Conservation (phyloP, 35 echinoderm and acorn worm genomes). For the Stichopus chloronotus region DNA sequence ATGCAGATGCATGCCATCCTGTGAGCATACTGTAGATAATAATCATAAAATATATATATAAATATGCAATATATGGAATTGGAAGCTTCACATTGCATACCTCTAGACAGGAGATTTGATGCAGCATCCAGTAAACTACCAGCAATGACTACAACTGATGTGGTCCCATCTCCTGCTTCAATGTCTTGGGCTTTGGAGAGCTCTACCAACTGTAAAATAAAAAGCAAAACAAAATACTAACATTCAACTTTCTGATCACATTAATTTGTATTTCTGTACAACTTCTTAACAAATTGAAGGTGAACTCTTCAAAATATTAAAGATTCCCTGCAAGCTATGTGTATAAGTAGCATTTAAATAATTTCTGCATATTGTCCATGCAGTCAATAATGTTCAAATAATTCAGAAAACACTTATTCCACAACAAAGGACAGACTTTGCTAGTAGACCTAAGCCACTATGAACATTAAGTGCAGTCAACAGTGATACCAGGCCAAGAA, state of each 20-base stretch:
- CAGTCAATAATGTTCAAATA: too few species aligned
- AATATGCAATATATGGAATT: too few species aligned
- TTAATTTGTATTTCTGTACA: background rate
- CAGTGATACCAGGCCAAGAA: too few species aligned
- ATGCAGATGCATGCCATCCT: too few species aligned
- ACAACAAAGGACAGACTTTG: too few species aligned
- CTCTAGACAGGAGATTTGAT: slow-evolving; percentile 79
- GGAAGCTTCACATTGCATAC: slow-evolving; percentile 19
- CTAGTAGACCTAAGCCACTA: too few species aligned
- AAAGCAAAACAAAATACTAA: slow-evolving; percentile 1
- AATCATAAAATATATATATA: too few species aligned
- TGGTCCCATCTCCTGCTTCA: slow-evolving; percentile 96
- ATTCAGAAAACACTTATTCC: too few species aligned
- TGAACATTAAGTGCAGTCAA: too few species aligned
- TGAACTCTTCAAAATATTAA: background rate
- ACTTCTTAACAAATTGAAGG: background rate
- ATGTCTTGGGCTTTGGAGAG: slow-evolving; percentile 96
- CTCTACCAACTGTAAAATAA: slow-evolving; percentile 83
- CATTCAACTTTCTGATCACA: background rate
- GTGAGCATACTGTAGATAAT: too few species aligned
- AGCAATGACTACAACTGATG: slow-evolving; percentile 92
- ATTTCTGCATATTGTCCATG: too few species aligned
- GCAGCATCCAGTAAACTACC: slow-evolving; percentile 92
- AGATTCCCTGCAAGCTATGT: background rate
- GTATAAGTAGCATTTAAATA: background rate